Evolutionary conservation across 53 echinoderm and acorn worm genomes (phyloP), one percentile per base, ranked within the genome.

Genomic region (Temnopleurus reevesii): DNA sequence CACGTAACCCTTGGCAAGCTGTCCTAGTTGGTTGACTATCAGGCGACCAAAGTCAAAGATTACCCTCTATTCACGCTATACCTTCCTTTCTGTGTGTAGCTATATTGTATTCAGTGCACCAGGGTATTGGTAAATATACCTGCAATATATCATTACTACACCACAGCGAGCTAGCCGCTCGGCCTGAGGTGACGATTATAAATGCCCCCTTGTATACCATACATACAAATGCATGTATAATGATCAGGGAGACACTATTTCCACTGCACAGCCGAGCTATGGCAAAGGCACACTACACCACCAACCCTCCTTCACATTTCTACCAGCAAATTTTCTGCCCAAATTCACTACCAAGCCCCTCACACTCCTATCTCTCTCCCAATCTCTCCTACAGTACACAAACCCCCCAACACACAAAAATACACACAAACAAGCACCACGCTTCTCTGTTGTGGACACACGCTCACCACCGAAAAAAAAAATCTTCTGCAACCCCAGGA

Each of bases 271-370:
- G 23, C 71, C 71, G 19, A 21, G 71, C 71, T 71, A 63, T 63
- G 34, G 63, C 63, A 63, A 63, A 63, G 63, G 63, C 30, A 33
- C 58, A 8, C 58, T 58, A 21, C 58, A 24, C 56, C 19, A 63
- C 0, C 63, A 15, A 34, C 31, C 34, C 34, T 63, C 34, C 63
- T 63, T 30, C 17, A 29, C n/a, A 15, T 23, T 71, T 41, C 71
- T 71, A 71, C 71, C 38, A 71, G 71, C 71, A 71, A 41, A 4
- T 63, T 63, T 63, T 63, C 63, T 63, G 33, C 63, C 63, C 63
- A 63, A 63, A 63, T 63, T 63, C 33, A 63, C 33, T 31, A 41
- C n/a, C 43, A n/a, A 71, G 33, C 71, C 71, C 71, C 64, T 64
- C n/a, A 33, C 34, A 12, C 35, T 2, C 41, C 41, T 36, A 38